These are phyloP conservation scores for Ianthella basta DNA, from an alignment of 37 sponge, comb jelly and placozoan genomes.

Conservation along the genomic window DNA sequence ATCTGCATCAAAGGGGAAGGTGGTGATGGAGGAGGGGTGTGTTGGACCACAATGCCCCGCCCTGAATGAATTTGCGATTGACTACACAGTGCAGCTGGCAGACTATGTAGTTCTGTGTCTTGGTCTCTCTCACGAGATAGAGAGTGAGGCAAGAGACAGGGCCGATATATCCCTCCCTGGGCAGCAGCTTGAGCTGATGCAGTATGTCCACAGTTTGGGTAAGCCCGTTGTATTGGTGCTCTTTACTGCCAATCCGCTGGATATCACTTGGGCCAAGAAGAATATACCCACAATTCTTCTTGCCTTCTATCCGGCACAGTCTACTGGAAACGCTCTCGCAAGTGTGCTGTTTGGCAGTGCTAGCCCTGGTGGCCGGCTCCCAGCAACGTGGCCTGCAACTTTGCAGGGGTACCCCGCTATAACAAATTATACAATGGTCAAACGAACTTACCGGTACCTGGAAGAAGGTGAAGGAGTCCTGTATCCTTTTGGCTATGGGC, in stretches of 20 bases:
- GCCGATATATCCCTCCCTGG: constrained; percentile 41
- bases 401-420: constrained; percentile 34
- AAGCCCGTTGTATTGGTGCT: constrained; percentile 49
- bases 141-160: constrained; percentile 43
- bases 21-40: constrained; percentile 19
- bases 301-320: constrained; percentile 14
- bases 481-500: constrained; percentile 59
- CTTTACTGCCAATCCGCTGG: constrained; percentile 67
- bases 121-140: constrained; percentile 27
- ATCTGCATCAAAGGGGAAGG: neutral
- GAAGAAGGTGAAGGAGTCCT: neutral
- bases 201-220: constrained; percentile 19
- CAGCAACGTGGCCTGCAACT: constrained; percentile 44
- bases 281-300: neutral
- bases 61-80: neutral
- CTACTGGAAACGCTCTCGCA: constrained; percentile 42
- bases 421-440: constrained; percentile 42
- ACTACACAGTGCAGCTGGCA: neutral
- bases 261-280: constrained; percentile 58
- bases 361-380: constrained; percentile 49
- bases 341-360: constrained; percentile 32
- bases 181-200: constrained; percentile 38
- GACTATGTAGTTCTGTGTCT: constrained; percentile 41
- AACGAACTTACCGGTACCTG: constrained; percentile 55
- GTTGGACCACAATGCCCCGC: constrained; percentile 21